Percentiles rank a stretch among this genome's conserved stretches.
Conservation (phyloP, 1,140 invertebrate genomes). For the Sipha flava region DNA sequence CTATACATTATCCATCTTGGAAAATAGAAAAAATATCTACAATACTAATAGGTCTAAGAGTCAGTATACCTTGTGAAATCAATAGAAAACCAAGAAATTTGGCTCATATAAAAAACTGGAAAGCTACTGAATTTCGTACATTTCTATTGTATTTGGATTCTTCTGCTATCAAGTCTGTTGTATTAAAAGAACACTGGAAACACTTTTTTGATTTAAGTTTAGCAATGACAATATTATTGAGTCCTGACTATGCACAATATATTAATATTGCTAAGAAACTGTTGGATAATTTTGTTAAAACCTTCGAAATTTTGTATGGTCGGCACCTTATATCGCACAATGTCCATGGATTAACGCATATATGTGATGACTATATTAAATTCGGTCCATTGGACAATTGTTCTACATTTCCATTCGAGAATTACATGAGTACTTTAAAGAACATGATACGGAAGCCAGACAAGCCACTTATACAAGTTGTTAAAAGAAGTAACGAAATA, state of each 20-base stretch:
- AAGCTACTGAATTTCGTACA: conserved; percentile 47
- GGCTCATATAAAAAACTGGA: conserved; percentile 42
- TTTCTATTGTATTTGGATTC: conserved; percentile 46
- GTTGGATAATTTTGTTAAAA: conserved; percentile 35
- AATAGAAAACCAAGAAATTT: conserved; percentile 41
- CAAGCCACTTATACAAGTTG: conserved; percentile 39
- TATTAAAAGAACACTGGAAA: conserved; percentile 41
- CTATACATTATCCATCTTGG: background rate
- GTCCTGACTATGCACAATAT: background rate
- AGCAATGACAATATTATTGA: conserved; percentile 41
- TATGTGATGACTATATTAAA: conserved; percentile 43
- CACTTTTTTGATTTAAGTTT: conserved; percentile 44
- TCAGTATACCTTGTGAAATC: conserved; percentile 38
- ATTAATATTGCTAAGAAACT: conserved; percentile 34
- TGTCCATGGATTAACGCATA: conserved; percentile 42
- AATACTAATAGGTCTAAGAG: conserved; percentile 33
- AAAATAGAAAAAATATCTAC: background rate
- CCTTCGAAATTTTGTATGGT: conserved; percentile 38
- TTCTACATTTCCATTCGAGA: conserved; percentile 43
- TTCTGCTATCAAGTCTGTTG: conserved; percentile 41
- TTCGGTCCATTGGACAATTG: conserved; percentile 43
- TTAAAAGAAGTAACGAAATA: conserved; percentile 12
- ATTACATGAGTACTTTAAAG: conserved; percentile 44
- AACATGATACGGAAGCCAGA: conserved; percentile 37
- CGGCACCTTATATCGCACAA: conserved; percentile 39